Base-by-base conservation (phyloP, 2,113 vertebrate species). In the Rhagologus leucostigma region DNA sequence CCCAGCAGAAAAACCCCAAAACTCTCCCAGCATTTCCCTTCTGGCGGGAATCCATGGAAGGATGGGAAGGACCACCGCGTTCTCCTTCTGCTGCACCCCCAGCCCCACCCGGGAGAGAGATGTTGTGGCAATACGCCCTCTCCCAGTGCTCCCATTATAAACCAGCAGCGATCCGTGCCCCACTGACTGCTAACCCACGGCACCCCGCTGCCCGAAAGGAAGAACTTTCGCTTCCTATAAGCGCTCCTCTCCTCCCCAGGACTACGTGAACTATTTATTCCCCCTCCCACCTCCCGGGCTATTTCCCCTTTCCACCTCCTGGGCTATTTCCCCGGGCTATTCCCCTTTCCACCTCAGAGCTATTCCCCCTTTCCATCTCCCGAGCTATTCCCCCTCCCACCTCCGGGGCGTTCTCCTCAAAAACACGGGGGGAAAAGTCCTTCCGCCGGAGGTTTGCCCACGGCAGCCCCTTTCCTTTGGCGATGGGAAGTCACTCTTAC, bases 1-100 rank as follows among this genome's bases (percentile, higher is more conserved):
- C 50, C 22, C 15, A 15, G 42, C 15, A n/a, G 9, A 29, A 27
- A 10, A 52, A 5, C 70, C 42, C 42, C 42, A 29, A 47, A 42
- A 5, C 49, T 11, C 39, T n/a, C 39, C 39, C 20, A 6, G 4
- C 14, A 2, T 0, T 8, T 14, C 19, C 21, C 53, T 18, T 15
- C 63, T 15, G 35, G 5, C 0, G 0, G 8, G n/a, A 53, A 70
- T 32, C n/a, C 10, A 26, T 1, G 7, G 17, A 22, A n/a, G 23
- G 33, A 23, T 7, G n/a, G 53, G 37, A n/a, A 75, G 19, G 53
- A 81, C 15, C 27, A 64, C n/a, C 57, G 14, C 29, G 1, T 33
- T 42, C 21, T 42, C 65, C 9, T 37, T 8, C n/a, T 15, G 50
- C 83, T 21, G 59, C 30, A 26, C 19, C 1, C 35, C 19, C 13